Base-by-base conservation (phyloP, 53 echinoderm and acorn worm species). In the Hippasteria phrygiana region DNA sequence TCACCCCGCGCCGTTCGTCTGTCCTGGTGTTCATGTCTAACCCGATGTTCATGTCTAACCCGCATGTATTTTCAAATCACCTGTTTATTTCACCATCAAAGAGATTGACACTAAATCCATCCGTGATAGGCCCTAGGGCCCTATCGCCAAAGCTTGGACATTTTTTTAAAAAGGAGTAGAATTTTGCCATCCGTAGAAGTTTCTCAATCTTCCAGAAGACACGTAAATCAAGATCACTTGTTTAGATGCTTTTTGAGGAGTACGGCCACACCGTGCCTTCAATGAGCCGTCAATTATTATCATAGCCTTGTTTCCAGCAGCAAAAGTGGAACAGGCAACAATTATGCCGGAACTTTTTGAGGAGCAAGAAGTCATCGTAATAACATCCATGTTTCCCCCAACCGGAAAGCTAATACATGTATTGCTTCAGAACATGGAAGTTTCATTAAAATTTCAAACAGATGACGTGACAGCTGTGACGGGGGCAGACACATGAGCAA, bases 371-470 rank as follows among this genome's bases (percentile, higher is more conserved):
- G 73, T 73, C 73, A 73, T 27, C 40, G 73, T n/a, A 42, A 73
- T 73, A 73, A 73, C 73, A 73, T 73, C 73, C 73, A 16, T 26
- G 24, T 34, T 7, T 41, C 20, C 24, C 14, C 20, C 40, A 17
- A 43, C 43, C 41, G 43, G 73, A 73, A 20, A 42, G 67, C 12
- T 10, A 35, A 1, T 66, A 26, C n/a, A n/a, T n/a, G n/a, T 35
- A 56, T 18, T 66, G 67, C 67, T 35, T 12, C 35, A 66, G 67
- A 66, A 66, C 67, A 34, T 66, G 64, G 64, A 64, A 37, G 43
- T 73, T 43, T 36, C 33, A 67, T 67, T 35, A 67, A 31, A 36
- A 31, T 26, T n/a, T n/a, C n/a, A n/a, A n/a, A n/a, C 34, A 36
- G 69, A 26, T 67, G 33, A 13, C 69, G 36, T 35, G 48, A 67